Evolutionary conservation across 2,113 vertebrate genomes (phyloP), one percentile per base, ranked within the genome.

Genomic region (Halichoeres trimaculatus): DNA sequence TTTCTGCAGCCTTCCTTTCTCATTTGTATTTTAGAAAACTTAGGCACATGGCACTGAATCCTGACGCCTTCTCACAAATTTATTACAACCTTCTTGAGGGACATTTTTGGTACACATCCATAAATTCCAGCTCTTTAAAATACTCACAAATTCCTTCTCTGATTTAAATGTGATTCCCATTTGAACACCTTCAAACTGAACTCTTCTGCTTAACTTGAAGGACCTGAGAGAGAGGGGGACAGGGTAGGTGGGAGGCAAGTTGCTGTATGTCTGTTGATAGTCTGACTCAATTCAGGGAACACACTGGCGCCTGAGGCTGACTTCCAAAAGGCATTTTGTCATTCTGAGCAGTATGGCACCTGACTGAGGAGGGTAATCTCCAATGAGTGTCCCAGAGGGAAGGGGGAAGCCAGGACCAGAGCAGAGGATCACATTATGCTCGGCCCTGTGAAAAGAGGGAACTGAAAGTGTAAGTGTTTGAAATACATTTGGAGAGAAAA

Each of bases 241-340:
- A 69, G 16, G 67, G 26, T n/a, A n/a, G n/a, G n/a, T n/a, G 20
- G 71, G 47, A 60, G 40, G 22, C 35, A 23, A 55, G 56, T 52
- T 84, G 86, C 68, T 74, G 72, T 83, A 78, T 62, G 62, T 85
- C 73, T 89, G 67, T 66, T 86, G 81, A 88, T 76, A 78, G 81
- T 26, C 85, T 86, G 81, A 91, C 79, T 84, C 87, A 85, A 87
- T 91, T 78, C 76, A 78, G 74, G 66, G 69, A 88, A 89, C 77
- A 90, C 86, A 90, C 88, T 83, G 73, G 77, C 83, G 80, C 63
- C 71, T 72, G 74, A 5, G 73, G 68, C 82, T 80, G 74, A 89
- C 89, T 89, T 92, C 81, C 76, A 87, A 91, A 89, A 87, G 86
- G 75, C 71, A 90, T 85, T 91, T 90, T 89, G 84, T 86, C 75